Percentiles rank a stretch among this genome's conserved stretches.
Evolutionary conservation across 2,888 invertebrate genomes (phyloP).

Genomic region (Balanococcus diminutus): DNA sequence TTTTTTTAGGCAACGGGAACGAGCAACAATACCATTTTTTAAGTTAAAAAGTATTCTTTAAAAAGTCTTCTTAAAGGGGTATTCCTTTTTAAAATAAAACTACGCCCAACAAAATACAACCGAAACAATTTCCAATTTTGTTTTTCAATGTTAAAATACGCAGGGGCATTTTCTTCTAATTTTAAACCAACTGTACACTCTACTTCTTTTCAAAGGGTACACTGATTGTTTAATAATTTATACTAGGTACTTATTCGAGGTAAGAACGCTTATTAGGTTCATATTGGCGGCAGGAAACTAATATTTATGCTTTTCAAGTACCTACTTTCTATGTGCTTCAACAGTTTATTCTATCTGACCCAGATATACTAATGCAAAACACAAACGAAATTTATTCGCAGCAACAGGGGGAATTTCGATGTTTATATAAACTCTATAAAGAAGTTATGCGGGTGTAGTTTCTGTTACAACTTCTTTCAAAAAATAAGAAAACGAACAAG

Average conservation of each 20-base stretch:
- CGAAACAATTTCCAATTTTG: slow-evolving; percentile 37
- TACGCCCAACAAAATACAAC: slow-evolving; percentile 37
- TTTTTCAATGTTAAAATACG: not conserved
- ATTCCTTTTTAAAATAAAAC: slow-evolving; percentile 38
- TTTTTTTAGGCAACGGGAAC: slow-evolving; percentile 36
- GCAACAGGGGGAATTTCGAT: not conserved
- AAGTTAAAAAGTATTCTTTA: slow-evolving; percentile 38
- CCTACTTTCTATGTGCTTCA: not conserved
- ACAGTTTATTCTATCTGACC: not conserved
- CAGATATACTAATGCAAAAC: not conserved
- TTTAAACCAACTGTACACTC: not conserved
- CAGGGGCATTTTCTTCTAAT: not conserved
- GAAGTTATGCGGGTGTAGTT: not conserved
- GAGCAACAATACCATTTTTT: slow-evolving; percentile 40
- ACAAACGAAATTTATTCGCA: not conserved
- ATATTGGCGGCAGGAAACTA: not conserved
- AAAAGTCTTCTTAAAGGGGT: slow-evolving; percentile 29
- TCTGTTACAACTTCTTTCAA: not conserved
- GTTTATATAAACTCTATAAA: not conserved
- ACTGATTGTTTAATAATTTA: too few relatives aligned
- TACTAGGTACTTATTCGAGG: too few relatives aligned
- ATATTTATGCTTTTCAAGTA: too few relatives aligned
- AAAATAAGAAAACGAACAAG: not conserved
- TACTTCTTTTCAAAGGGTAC: not conserved
- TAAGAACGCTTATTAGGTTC: not conserved